phyloP scores from a whole-genome alignment of 1,140 invertebrate species.

The Trichoplusia ni region DNA sequence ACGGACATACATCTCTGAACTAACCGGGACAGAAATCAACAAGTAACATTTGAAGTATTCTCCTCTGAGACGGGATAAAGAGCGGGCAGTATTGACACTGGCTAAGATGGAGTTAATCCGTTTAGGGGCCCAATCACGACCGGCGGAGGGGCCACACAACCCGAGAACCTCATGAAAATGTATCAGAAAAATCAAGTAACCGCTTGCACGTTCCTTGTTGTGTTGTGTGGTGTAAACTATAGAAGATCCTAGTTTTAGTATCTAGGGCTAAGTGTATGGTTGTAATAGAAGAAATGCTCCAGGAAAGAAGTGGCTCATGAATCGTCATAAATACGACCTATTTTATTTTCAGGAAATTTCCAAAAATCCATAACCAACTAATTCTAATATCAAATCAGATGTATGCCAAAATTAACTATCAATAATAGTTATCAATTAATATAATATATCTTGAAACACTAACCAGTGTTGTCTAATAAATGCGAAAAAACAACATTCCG shows the following conservation, averaged over 20 bases:
- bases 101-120: constrained; percentile 52
- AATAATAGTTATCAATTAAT: too few species aligned
- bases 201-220: constrained; percentile 44
- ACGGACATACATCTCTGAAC: not conserved
- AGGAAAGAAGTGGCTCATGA: too few species aligned
- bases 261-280: too few species aligned
- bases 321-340: too few species aligned
- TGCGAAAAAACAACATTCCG: too few species aligned
- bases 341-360: too few species aligned
- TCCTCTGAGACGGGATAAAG: not conserved
- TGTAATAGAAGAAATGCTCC: too few species aligned
- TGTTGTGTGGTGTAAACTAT: constrained; percentile 44
- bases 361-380: too few species aligned
- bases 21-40: not conserved
- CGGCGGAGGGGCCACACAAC: constrained; percentile 46
- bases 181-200: constrained; percentile 77
- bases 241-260: not conserved
- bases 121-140: constrained; percentile 60
- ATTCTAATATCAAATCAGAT: too few species aligned
- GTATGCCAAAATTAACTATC: too few species aligned
- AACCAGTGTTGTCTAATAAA: too few species aligned
- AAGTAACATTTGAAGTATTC: constrained; percentile 11
- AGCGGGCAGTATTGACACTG: constrained; percentile 1
- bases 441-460: too few species aligned
- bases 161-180: constrained; percentile 75